Conservation (phyloP, 2,888 invertebrate species). For the Melipona bicolor region DNA sequence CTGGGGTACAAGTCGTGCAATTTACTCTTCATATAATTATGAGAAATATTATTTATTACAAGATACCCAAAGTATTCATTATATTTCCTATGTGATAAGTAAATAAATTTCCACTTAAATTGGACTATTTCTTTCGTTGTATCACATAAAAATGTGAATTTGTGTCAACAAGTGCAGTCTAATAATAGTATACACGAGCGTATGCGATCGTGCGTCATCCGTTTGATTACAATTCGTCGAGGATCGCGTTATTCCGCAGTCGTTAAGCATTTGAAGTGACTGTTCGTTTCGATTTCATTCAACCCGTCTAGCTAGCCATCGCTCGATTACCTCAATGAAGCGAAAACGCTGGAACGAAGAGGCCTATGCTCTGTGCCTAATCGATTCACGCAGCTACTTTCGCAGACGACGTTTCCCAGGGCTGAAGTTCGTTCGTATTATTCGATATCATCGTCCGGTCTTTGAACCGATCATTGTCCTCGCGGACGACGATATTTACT, state of each 20-base stretch:
- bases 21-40: too few species aligned
- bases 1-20: too few species aligned
- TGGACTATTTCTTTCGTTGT: too few species aligned
- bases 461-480: constrained; percentile 8
- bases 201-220: not conserved
- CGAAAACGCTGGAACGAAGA: constrained; percentile 41
- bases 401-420: constrained; percentile 20
- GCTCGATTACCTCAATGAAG: constrained; percentile 37
- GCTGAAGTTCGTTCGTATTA: constrained; percentile 6
- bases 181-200: not conserved
- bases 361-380: constrained; percentile 15
- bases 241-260: constrained; percentile 8
- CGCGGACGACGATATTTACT: not conserved
- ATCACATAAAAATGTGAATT: too few species aligned
- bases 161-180: too few species aligned
- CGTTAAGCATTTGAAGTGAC: constrained; percentile 31
- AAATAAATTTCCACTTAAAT: too few species aligned
- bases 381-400: constrained; percentile 41
- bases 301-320: not conserved
- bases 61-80: too few species aligned
- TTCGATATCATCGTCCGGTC: not conserved
- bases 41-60: too few species aligned
- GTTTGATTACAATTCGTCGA: not conserved
- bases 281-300: constrained; percentile 25
- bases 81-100: too few species aligned